These are phyloP conservation scores for Rhynchotus rufescens DNA, from an alignment of 2,797 vertebrate genomes.

Conservation along the genomic window DNA sequence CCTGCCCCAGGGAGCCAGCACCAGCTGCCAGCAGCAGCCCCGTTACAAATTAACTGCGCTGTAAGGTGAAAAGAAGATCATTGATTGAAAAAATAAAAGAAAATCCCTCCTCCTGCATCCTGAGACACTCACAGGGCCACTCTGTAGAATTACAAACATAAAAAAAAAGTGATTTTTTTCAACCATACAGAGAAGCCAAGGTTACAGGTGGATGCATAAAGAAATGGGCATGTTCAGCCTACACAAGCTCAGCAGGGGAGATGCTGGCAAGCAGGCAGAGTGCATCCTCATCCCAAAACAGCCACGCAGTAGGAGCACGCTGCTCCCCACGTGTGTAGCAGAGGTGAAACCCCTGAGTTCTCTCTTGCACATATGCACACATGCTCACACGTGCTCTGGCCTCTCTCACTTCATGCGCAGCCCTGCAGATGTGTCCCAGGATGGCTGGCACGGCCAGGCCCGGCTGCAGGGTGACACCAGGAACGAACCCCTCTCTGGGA, in stretches of 20 bases:
- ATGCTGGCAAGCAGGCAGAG: not conserved
- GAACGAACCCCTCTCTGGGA: not conserved
- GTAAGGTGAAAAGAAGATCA: not conserved
- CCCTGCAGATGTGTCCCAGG: not conserved
- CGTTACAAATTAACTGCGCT: accelerated
- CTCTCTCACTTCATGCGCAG: accelerated
- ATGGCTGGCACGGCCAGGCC: accelerated
- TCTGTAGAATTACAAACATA: not conserved
- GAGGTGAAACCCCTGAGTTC: not conserved
- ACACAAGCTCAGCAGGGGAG: accelerated
- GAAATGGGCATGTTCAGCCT: not conserved
- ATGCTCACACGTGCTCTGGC: accelerated
- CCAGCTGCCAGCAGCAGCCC: not conserved
- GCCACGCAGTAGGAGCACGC: not conserved
- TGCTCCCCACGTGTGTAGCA: accelerated
- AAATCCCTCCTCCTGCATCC: not conserved
- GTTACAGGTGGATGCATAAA: not conserved
- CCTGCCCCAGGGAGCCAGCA: not conserved
- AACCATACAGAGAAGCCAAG: not conserved
- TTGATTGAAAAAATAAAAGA: not conserved
- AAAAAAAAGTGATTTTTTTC: too few relatives aligned
- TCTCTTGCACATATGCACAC: accelerated
- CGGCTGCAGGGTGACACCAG: not conserved
- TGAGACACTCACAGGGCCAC: accelerated
- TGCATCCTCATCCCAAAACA: not conserved